A percentile compares a stretch with the other conserved stretches of the same genome.
Evolutionary conservation across 2,797 vertebrate genomes (phyloP).

Genomic region (Diplodus sargus): DNA sequence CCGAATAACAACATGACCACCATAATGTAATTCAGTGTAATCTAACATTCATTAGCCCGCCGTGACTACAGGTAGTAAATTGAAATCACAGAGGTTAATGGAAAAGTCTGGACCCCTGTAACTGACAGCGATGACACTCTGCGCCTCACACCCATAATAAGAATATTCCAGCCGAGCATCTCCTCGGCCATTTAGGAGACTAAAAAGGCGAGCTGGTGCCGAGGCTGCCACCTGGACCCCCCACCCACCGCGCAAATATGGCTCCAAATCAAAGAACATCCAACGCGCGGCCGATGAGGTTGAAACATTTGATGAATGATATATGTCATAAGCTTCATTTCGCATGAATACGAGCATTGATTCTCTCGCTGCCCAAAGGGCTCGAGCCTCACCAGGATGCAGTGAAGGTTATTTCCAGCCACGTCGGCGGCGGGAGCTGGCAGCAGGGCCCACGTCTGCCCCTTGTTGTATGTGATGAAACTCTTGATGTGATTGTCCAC

Average conservation of each 20-base stretch:
- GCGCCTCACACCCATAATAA: conserved; percentile 61
- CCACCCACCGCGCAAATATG: conserved; percentile 50
- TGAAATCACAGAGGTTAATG: conserved; percentile 83
- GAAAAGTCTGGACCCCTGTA: conserved; percentile 76
- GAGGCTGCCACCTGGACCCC: conserved; percentile 43
- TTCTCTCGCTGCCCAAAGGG: conserved; percentile 39
- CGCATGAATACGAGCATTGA: conserved; percentile 49
- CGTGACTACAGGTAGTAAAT: conserved; percentile 77
- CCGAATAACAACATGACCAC: conserved; percentile 63
- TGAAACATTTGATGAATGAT: conserved; percentile 73
- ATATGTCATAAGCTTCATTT: conserved; percentile 61
- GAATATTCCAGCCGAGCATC: conserved; percentile 63
- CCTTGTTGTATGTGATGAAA: conserved; percentile 97
- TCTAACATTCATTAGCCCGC: conserved; percentile 77
- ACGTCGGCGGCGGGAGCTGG: conserved; percentile 89
- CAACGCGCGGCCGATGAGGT: conserved; percentile 63
- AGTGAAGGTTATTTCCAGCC: conserved; percentile 89
- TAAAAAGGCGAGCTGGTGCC: conserved; percentile 42
- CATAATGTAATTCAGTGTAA: conserved; percentile 74
- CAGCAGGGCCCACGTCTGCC: conserved; percentile 93
- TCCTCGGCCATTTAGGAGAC: conserved; percentile 59
- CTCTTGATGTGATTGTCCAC: conserved; percentile 92
- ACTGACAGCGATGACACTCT: conserved; percentile 60
- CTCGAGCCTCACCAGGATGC: conserved; percentile 81
- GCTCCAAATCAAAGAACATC: conserved; percentile 55